Evolutionary conservation across 2,797 vertebrate genomes (phyloP).

Genomic region (Sebastes aleutianus): DNA sequence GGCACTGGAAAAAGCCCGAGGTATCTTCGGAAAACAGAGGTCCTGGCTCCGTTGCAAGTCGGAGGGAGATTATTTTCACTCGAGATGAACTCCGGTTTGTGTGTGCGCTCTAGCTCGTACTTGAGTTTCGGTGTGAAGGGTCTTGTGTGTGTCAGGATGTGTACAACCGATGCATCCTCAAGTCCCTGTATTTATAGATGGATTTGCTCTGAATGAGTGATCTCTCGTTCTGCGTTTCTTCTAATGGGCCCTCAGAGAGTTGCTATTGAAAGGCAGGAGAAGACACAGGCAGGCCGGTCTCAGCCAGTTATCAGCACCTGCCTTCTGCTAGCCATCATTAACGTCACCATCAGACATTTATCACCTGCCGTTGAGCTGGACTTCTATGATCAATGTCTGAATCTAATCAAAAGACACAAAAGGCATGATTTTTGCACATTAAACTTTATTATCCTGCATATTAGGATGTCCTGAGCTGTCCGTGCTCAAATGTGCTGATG

Average conservation of each 20-base stretch:
- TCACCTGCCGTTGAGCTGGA: constrained; percentile 41
- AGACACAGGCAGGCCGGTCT: constrained; percentile 15
- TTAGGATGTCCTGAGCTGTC: constrained; percentile 2
- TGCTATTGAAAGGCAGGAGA: constrained; percentile 34
- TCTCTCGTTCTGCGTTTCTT: constrained; percentile 28
- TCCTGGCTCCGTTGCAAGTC: constrained; percentile 60
- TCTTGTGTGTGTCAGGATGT: constrained; percentile 4
- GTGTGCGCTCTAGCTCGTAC: neutral
- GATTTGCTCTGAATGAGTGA: constrained; percentile 14
- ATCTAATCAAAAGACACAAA: constrained; percentile 17
- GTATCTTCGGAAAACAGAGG: constrained; percentile 72
- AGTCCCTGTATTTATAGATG: constrained; percentile 31
- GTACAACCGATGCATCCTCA: neutral
- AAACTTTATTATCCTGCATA: neutral
- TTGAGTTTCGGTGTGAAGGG: constrained; percentile 5
- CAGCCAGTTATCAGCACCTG: constrained; percentile 55
- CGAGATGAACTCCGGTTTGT: constrained; percentile 46
- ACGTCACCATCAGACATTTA: constrained; percentile 33
- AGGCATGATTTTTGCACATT: constrained; percentile 4
- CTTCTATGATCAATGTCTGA: constrained; percentile 33
- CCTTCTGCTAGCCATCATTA: constrained; percentile 57
- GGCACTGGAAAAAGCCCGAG: constrained; percentile 69
- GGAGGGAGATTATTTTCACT: constrained; percentile 61
- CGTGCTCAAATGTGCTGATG: constrained; percentile 18
- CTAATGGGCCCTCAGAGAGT: constrained; percentile 57